Percentiles rank a stretch among this genome's conserved stretches.
Conservation (phyloP, 2,797 vertebrate genomes). For the Halcyon leucocephala region DNA sequence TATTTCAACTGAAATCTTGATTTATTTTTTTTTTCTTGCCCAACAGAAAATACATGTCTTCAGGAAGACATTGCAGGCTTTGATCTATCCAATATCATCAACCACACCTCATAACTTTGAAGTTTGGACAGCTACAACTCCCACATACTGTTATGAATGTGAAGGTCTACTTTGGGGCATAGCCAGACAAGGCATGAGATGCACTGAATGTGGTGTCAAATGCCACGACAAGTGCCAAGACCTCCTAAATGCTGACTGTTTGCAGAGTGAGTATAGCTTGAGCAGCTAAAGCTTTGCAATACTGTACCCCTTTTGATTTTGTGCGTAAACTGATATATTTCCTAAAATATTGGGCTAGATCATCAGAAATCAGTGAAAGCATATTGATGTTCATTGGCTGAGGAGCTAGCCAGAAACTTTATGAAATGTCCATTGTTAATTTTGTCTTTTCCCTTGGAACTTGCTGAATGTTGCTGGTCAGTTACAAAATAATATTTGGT, state of each 20-base stretch:
- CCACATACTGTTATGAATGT: constrained; percentile 97
- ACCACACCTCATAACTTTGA: constrained; percentile 98
- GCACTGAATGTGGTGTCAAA: constrained; percentile 95
- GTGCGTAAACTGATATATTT: neutral
- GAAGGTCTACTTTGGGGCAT: constrained; percentile 98
- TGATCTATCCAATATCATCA: constrained; percentile 98
- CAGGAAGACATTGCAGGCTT: constrained; percentile 95
- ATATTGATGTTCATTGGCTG: neutral
- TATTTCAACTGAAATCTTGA: neutral
- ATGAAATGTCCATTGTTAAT: neutral
- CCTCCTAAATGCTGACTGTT: constrained; percentile 96
- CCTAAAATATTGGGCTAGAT: neutral
- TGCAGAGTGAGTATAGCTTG: constrained; percentile 90
- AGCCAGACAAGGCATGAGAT: constrained; percentile 96
- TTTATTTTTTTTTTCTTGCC: neutral
- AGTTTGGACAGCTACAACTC: constrained; percentile 97
- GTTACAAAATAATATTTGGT: neutral
- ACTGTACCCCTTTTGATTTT: neutral
- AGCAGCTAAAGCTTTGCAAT: neutral
- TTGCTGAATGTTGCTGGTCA: neutral
- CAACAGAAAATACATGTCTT: constrained; percentile 95
- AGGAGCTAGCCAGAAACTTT: neutral
- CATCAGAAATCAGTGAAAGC: neutral
- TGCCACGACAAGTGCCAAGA: constrained; percentile 99
- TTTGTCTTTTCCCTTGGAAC: neutral